These are phyloP conservation scores for Bradypodion pumilum DNA, from an alignment of 2,797 vertebrate genomes.

Conservation along the genomic window DNA sequence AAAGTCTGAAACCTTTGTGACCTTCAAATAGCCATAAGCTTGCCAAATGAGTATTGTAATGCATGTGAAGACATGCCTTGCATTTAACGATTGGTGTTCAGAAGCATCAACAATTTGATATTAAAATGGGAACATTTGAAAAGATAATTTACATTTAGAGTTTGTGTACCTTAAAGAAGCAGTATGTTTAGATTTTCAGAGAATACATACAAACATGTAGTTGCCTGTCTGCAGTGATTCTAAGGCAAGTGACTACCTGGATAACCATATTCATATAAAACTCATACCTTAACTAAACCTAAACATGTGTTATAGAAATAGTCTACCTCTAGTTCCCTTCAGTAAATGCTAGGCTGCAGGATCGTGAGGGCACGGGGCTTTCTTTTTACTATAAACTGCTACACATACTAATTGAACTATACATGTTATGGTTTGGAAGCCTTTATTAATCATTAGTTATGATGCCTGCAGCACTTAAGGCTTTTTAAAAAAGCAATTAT, in stretches of 20 bases:
- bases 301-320: not conserved
- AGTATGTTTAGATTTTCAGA: not conserved
- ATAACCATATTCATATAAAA: not conserved
- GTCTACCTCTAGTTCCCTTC: not conserved
- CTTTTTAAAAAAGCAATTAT: too few relatives aligned
- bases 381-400: not conserved
- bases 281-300: not conserved
- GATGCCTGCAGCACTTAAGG: not conserved
- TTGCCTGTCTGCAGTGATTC: not conserved
- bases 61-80: constrained; percentile 12
- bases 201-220: not conserved
- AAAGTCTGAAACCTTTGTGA: constrained; percentile 12
- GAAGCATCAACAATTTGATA: not conserved
- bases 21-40: not conserved
- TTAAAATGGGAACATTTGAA: not conserved
- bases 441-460: not conserved
- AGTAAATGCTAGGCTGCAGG: not conserved
- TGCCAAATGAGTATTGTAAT: not conserved
- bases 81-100: constrained; percentile 13
- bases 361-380: not conserved
- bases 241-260: not conserved
- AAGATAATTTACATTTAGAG: not conserved
- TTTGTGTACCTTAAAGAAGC: not conserved
- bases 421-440: not conserved
- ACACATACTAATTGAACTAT: not conserved